Evolutionary conservation across 2,113 vertebrate genomes (phyloP).

Genomic region (Apistogramma diplotaenia): DNA sequence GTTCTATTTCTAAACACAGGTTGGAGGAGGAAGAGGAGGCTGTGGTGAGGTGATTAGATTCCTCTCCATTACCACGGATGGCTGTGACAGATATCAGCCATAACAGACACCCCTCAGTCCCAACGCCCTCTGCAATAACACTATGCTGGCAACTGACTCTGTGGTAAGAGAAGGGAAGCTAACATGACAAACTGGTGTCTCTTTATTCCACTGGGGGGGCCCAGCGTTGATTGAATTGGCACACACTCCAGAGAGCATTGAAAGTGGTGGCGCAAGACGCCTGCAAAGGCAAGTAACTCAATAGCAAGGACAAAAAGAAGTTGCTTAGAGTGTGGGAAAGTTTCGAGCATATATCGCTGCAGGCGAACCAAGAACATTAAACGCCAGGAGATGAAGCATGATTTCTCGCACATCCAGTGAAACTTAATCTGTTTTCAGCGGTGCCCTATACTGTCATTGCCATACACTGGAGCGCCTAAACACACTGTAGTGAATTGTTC

Average conservation of each 20-base stretch:
- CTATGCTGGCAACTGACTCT: slow-evolving; percentile 59
- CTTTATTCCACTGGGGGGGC: slow-evolving; percentile 38
- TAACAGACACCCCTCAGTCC: slow-evolving; percentile 50
- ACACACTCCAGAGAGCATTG: slow-evolving; percentile 3
- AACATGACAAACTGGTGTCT: slow-evolving; percentile 58
- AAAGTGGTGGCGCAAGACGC: slow-evolving; percentile 2
- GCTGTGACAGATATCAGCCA: slow-evolving; percentile 45
- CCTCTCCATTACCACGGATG: slow-evolving; percentile 44
- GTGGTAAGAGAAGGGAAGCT: slow-evolving; percentile 31
- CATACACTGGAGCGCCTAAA: not conserved
- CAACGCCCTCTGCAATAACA: slow-evolving; percentile 74
- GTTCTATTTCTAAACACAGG: slow-evolving; percentile 58
- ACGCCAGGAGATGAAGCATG: slow-evolving; percentile 19
- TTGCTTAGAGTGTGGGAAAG: slow-evolving; percentile 13
- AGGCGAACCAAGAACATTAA: slow-evolving; percentile 39
- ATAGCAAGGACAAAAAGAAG: slow-evolving; percentile 25
- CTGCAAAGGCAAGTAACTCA: slow-evolving; percentile 27
- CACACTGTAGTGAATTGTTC: not conserved
- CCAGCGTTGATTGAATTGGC: slow-evolving; percentile 27
- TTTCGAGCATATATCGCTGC: slow-evolving; percentile 18
- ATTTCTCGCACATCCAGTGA: slow-evolving; percentile 20
- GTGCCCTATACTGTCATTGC: not conserved
- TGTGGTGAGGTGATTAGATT: slow-evolving; percentile 63
- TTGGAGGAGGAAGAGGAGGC: slow-evolving; percentile 26
- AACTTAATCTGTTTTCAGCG: slow-evolving; percentile 27